Conservation (phyloP, 23 tunicate genomes). For the Clavelina lepadiformis region DNA sequence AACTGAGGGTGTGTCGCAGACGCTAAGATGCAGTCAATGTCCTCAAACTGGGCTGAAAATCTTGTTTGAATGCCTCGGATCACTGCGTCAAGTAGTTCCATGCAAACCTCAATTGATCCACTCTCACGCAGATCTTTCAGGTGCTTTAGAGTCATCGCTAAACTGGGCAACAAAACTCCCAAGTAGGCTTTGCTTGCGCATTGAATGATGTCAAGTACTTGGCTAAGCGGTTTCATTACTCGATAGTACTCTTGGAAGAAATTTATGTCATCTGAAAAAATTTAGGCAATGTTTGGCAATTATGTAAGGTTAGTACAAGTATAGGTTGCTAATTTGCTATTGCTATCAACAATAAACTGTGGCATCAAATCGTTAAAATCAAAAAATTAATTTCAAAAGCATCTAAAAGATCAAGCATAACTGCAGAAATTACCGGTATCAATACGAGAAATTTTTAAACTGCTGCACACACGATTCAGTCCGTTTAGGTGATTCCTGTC, state of each 20-base stretch:
- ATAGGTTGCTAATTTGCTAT: no score
- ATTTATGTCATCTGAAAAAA: no score
- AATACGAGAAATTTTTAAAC: not conserved
- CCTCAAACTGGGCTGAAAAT: conserved; percentile 5
- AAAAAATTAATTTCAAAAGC: no score
- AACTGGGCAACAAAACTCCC: conserved; percentile 11
- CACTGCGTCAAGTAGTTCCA: conserved; percentile 3
- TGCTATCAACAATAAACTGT: no score
- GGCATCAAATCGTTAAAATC: no score
- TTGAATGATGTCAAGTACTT: conserved; percentile 17
- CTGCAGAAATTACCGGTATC: not conserved
- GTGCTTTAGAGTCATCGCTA: conserved; percentile 11
- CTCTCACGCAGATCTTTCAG: not conserved
- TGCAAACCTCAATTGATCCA: conserved; percentile 1
- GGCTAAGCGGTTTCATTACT: conserved; percentile 17
- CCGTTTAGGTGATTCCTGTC: conserved; percentile 5
- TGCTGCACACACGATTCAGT: conserved; percentile 3
- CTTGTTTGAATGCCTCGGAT: not conserved
- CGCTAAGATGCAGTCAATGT: conserved; percentile 12
- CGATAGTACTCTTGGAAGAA: no score
- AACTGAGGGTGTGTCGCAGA: conserved; percentile 11
- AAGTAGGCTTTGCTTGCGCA: conserved; percentile 18
- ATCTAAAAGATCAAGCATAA: no score
- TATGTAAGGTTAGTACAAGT: no score
- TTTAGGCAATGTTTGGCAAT: no score